phyloP scores from a whole-genome alignment of 2,113 vertebrate species.

The Lasiurus borealis region DNA sequence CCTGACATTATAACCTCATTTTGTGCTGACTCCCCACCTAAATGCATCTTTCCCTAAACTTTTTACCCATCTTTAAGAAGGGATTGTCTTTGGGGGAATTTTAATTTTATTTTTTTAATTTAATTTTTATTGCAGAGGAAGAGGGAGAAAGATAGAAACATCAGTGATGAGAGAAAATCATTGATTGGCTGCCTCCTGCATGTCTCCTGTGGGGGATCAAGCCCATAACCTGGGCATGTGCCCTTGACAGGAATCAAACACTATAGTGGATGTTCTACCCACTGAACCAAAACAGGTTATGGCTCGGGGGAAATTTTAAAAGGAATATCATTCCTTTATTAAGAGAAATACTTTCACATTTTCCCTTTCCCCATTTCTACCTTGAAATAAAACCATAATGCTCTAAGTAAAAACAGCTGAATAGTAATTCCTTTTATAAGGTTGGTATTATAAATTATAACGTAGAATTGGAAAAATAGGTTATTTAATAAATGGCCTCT shows the following conservation, averaged over 20 bases:
- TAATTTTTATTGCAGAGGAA: no score
- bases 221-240: no score
- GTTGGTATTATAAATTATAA: background rate
- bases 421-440: background rate
- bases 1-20: background rate
- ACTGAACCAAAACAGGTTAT: no score
- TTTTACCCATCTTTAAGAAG: background rate
- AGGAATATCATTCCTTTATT: slow-evolving; percentile 17
- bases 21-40: background rate
- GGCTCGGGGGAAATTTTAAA: background rate
- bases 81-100: background rate
- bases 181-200: no score
- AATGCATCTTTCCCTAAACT: background rate
- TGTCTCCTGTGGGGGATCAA: no score
- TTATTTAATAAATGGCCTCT: background rate
- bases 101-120: no score
- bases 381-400: slow-evolving; percentile 4
- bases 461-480: background rate
- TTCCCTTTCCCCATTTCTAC: background rate
- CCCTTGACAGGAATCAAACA: no score
- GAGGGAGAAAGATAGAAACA: no score
- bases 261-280: no score
- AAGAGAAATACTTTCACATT: slow-evolving; percentile 1
- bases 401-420: slow-evolving; percentile 6
- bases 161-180: no score